Conservation (phyloP, 2,888 invertebrate species). For the Athrips mouffetella region DNA sequence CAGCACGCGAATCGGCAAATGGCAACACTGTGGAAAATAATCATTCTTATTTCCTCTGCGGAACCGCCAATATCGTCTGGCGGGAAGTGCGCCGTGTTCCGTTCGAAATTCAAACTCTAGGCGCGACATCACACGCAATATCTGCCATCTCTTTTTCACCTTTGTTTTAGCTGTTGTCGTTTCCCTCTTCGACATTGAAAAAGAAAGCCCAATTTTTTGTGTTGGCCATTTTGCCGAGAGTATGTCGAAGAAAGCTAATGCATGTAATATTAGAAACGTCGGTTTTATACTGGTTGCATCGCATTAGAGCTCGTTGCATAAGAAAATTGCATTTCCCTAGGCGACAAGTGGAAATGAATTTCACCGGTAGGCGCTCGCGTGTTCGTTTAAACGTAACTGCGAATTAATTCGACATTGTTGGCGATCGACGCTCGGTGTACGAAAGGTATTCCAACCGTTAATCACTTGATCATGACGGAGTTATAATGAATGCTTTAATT, state of each 20-base stretch:
- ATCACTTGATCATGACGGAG: background rate
- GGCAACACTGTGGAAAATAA: conserved; percentile 50
- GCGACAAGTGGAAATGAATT: conserved; percentile 33
- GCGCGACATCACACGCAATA: conserved; percentile 50
- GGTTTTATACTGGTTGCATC: conserved; percentile 61
- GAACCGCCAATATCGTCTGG: conserved; percentile 53
- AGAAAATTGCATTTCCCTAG: conserved; percentile 70
- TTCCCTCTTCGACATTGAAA: conserved; percentile 68
- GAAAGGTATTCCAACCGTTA: background rate
- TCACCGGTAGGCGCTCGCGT: conserved; percentile 24
- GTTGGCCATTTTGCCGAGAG: conserved; percentile 63
- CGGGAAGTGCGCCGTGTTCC: conserved; percentile 51
- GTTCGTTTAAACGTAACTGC: conserved; percentile 8
- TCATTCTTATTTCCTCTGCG: conserved; percentile 44
- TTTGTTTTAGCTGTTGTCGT: conserved; percentile 34
- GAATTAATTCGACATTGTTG: background rate
- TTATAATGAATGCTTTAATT: background rate
- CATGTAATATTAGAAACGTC: conserved; percentile 74
- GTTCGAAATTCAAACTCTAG: conserved; percentile 48
- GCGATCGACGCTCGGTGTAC: background rate
- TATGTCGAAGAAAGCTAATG: conserved; percentile 75
- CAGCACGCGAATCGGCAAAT: conserved; percentile 65
- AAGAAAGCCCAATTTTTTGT: conserved; percentile 73
- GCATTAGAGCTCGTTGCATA: conserved; percentile 69
- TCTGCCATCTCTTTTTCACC: conserved; percentile 48